Evolutionary conservation across 1,140 invertebrate species (phyloP).

Genomic region (Neuroterus valhalla): DNA sequence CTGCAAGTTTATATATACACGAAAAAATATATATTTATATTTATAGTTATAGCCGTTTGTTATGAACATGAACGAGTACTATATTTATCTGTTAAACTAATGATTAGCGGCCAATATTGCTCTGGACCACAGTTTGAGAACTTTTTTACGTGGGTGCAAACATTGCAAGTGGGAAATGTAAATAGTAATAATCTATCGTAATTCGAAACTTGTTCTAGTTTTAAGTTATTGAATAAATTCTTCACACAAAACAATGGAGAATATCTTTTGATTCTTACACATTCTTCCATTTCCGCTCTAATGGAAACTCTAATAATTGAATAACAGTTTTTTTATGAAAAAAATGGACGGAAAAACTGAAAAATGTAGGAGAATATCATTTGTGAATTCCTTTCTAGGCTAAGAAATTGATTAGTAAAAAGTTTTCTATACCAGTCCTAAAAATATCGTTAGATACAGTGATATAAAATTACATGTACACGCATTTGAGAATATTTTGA

Average conservation of each 20-base stretch:
- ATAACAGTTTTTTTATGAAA: no score
- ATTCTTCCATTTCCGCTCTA: background rate
- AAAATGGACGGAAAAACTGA: no score
- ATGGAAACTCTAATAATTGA: background rate
- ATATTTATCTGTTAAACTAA: constrained; percentile 18
- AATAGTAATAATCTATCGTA: constrained; percentile 6
- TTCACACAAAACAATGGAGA: background rate
- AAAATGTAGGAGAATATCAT: no score
- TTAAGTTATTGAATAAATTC: constrained; percentile 15
- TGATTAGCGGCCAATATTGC: constrained; percentile 12
- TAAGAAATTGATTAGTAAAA: no score
- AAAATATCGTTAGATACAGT: no score
- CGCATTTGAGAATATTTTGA: no score
- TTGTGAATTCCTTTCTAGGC: no score
- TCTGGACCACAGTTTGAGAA: background rate
- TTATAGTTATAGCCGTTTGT: constrained; percentile 6
- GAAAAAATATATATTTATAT: background rate
- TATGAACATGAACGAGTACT: background rate
- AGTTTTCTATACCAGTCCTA: no score
- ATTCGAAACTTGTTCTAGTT: background rate
- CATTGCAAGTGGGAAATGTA: background rate
- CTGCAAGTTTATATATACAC: background rate
- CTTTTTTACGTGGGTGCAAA: background rate
- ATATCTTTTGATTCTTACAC: background rate
- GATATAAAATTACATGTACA: no score